These are phyloP conservation scores for Liparis tanakae DNA, from an alignment of 2,797 vertebrate genomes.

Conservation along the genomic window DNA sequence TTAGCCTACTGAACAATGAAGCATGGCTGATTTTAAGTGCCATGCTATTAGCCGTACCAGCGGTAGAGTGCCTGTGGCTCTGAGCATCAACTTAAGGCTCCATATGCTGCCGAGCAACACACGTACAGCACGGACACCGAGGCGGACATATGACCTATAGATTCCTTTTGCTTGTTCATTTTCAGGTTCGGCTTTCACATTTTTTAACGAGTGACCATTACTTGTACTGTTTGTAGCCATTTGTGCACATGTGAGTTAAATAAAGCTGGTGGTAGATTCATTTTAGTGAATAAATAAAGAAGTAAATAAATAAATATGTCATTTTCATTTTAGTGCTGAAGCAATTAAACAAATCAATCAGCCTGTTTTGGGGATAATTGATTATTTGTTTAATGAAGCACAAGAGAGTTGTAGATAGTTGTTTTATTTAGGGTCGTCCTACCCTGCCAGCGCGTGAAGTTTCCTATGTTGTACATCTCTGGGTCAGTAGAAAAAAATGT, in stretches of 20 bases:
- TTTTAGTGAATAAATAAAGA: no score
- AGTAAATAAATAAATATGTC: not conserved
- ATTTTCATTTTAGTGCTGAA: not conserved
- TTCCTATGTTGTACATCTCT: not conserved
- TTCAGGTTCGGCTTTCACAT: not conserved
- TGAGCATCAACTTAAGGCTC: conserved; percentile 37
- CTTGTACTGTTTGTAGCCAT: not conserved
- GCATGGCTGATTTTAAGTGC: conserved; percentile 65
- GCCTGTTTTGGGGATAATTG: not conserved
- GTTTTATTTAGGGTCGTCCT: not conserved
- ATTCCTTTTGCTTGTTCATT: not conserved
- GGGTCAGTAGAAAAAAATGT: not conserved
- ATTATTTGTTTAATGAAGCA: not conserved
- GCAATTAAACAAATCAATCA: no score
- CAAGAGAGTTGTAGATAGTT: not conserved
- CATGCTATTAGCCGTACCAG: conserved; percentile 43
- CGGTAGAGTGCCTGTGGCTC: conserved; percentile 43
- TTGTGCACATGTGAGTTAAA: not conserved
- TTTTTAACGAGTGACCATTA: not conserved
- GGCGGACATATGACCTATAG: not conserved
- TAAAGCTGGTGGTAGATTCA: not conserved
- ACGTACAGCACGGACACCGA: not conserved
- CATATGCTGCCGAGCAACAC: conserved; percentile 47
- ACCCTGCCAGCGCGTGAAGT: not conserved
- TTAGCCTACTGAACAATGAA: conserved; percentile 45